phyloP scores from a whole-genome alignment of 2,888 invertebrate species.

The Bedellia somnulentella region DNA sequence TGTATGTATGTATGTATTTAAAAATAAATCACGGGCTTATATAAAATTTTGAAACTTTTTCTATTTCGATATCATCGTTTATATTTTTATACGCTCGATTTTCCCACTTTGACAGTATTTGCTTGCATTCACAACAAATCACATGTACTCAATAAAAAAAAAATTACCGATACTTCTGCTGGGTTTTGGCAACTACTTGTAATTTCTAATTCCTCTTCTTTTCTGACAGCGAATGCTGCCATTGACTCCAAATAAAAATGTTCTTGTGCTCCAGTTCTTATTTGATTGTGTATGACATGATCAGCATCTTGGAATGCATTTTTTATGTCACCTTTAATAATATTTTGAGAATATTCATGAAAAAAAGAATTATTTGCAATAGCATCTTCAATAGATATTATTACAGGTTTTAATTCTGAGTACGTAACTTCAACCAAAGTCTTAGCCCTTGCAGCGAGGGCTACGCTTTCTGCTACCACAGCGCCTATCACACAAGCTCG shows the following conservation, averaged over 20 bases:
- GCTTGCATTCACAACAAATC: no score
- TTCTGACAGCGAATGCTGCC: constrained; percentile 69
- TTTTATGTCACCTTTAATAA: constrained; percentile 69
- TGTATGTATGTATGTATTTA: no score
- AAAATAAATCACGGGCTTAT: no score
- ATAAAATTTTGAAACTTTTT: no score
- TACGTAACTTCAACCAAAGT: constrained; percentile 79
- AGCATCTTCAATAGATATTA: constrained; percentile 88
- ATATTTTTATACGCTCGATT: no score
- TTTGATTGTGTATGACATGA: constrained; percentile 75
- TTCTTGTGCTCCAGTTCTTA: constrained; percentile 87
- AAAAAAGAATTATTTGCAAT: constrained; percentile 75
- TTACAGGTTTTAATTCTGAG: constrained; percentile 76
- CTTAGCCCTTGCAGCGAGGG: constrained; percentile 80
- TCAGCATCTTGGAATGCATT: constrained; percentile 68
- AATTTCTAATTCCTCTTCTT: constrained; percentile 79
- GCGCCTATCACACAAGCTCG: constrained; percentile 85
- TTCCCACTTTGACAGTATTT: no score
- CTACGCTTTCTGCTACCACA: constrained; percentile 76
- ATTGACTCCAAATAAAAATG: constrained; percentile 96
- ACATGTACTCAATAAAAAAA: no score
- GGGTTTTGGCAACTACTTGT: constrained; percentile 84
- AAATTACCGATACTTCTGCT: constrained; percentile 69
- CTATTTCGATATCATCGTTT: no score
- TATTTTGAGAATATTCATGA: constrained; percentile 57